phyloP scores from a whole-genome alignment of 2,797 vertebrate species.

The Cirrhinus mrigala region DNA sequence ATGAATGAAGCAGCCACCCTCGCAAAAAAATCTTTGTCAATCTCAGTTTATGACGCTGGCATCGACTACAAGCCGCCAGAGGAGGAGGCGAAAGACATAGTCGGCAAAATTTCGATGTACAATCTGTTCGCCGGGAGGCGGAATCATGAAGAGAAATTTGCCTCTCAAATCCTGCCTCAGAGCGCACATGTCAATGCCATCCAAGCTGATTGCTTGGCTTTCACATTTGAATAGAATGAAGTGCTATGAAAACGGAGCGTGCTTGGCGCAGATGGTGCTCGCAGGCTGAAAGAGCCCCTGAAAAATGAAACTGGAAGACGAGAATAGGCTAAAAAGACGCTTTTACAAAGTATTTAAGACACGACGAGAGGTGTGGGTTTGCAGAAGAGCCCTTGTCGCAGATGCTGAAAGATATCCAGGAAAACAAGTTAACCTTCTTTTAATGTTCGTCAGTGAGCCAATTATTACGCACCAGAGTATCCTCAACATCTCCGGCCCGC shows the following conservation, averaged over 20 bases:
- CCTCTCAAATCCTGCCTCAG: slow-evolving; percentile 74
- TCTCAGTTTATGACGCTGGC: slow-evolving; percentile 43
- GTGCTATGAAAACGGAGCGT: slow-evolving; percentile 65
- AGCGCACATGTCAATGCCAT: slow-evolving; percentile 69
- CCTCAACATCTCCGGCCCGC: slow-evolving; percentile 26
- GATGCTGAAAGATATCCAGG: slow-evolving; percentile 18
- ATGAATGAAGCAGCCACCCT: slow-evolving; percentile 58
- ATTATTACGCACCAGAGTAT: not conserved
- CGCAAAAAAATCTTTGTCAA: slow-evolving; percentile 54
- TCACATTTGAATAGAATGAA: slow-evolving; percentile 69
- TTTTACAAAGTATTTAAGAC: slow-evolving; percentile 51
- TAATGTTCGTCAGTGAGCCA: slow-evolving; percentile 14
- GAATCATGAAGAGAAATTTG: slow-evolving; percentile 65
- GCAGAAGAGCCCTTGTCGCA: slow-evolving; percentile 16
- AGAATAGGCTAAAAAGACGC: slow-evolving; percentile 39
- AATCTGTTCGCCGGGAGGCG: slow-evolving; percentile 72
- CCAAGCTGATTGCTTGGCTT: slow-evolving; percentile 75
- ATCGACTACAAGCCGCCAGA: slow-evolving; percentile 21
- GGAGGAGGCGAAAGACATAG: slow-evolving; percentile 63
- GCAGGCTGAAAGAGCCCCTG: slow-evolving; percentile 51
- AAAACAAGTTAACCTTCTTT: slow-evolving; percentile 32
- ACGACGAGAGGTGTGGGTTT: slow-evolving; percentile 37
- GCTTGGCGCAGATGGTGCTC: slow-evolving; percentile 61
- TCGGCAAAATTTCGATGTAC: slow-evolving; percentile 70
- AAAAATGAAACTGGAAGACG: slow-evolving; percentile 49